These are phyloP conservation scores for Gavialis gangeticus DNA, from an alignment of 2,113 vertebrate species.

Conservation along the genomic window DNA sequence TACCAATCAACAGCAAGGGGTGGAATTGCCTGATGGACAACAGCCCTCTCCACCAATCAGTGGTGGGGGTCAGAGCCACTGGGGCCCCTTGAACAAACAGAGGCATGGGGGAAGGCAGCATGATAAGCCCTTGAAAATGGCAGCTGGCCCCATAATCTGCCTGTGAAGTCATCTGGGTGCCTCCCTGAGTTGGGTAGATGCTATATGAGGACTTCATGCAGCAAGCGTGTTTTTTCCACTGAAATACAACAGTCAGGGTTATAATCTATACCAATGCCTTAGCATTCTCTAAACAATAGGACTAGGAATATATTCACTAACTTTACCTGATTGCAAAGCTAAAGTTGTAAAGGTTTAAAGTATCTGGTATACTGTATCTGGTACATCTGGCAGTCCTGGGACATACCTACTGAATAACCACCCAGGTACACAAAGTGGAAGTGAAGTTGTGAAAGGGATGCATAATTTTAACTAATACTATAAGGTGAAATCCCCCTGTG, in stretches of 20 bases:
- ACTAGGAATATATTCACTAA: neutral
- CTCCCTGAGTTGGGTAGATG: neutral
- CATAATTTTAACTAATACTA: neutral
- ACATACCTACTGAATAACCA: neutral
- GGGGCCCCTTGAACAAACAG: too few relatives aligned
- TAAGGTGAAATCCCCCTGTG: neutral
- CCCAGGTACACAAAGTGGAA: neutral
- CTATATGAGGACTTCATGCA: neutral
- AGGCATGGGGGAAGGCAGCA: too few relatives aligned
- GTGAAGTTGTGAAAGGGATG: neutral
- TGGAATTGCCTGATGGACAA: too few relatives aligned
- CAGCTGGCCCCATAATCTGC: too few relatives aligned
- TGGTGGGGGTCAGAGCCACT: too few relatives aligned
- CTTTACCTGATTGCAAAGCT: neutral
- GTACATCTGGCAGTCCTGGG: neutral
- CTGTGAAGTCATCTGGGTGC: too few relatives aligned
- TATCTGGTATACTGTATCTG: too few relatives aligned
- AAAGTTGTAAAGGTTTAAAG: neutral
- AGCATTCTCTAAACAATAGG: neutral
- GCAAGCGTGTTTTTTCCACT: neutral
- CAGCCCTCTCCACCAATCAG: too few relatives aligned
- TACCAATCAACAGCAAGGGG: too few relatives aligned
- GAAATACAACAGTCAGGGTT: neutral
- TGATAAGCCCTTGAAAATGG: too few relatives aligned
- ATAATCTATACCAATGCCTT: neutral